Evolutionary conservation across 2,888 invertebrate genomes (phyloP).

Genomic region (Anticlea derivata): DNA sequence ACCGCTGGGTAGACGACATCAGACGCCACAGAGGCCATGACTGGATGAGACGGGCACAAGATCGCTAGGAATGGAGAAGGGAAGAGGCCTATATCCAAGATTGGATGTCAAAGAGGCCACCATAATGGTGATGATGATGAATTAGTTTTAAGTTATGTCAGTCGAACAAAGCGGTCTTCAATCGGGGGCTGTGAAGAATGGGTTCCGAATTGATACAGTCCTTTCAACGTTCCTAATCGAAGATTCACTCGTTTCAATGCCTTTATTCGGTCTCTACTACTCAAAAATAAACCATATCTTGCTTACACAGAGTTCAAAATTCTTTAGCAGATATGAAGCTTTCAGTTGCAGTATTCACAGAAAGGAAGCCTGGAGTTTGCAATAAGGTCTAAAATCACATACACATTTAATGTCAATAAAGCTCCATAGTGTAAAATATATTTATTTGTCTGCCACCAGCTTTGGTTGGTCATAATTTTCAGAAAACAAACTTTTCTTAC

Average conservation of each 20-base stretch:
- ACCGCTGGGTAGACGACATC: too few relatives aligned
- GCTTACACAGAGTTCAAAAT: not conserved
- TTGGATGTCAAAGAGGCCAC: too few relatives aligned
- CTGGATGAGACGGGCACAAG: too few relatives aligned
- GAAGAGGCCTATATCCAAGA: too few relatives aligned
- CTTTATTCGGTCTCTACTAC: conserved; percentile 5
- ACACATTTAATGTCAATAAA: too few relatives aligned
- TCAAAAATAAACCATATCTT: not conserved
- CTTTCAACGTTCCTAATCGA: conserved; percentile 23
- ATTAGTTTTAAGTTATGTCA: not conserved
- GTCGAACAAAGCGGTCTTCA: not conserved
- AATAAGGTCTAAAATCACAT: not conserved
- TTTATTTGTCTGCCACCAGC: too few relatives aligned
- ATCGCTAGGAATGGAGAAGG: too few relatives aligned
- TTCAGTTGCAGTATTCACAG: not conserved
- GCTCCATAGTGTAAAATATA: too few relatives aligned
- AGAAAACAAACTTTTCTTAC: too few relatives aligned
- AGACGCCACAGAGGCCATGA: too few relatives aligned
- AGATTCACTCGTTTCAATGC: conserved; percentile 14
- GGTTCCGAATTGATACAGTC: conserved; percentile 12
- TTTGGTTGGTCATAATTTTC: too few relatives aligned
- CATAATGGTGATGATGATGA: too few relatives aligned
- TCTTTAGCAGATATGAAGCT: not conserved
- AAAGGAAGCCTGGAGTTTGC: not conserved
- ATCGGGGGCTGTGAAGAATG: not conserved